Evolutionary conservation across 2,113 vertebrate genomes (phyloP).

Genomic region (Smithornis capensis): DNA sequence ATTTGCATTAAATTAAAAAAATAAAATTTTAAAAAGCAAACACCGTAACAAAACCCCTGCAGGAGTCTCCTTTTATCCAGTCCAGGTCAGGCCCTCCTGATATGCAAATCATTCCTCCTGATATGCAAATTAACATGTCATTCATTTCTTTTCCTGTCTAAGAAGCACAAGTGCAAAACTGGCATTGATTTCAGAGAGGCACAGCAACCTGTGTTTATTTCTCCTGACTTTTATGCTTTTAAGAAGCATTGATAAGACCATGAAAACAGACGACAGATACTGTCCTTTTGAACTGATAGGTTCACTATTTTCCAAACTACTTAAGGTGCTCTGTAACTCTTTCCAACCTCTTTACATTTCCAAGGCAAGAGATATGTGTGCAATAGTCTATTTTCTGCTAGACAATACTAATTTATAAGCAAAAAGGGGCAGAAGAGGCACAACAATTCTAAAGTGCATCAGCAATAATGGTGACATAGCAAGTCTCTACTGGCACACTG

Average conservation of each 20-base stretch:
- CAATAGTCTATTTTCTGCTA: background rate
- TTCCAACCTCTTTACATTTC: background rate
- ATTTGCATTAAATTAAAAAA: background rate
- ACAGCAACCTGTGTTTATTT: background rate
- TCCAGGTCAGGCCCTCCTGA: background rate
- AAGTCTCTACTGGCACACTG: background rate
- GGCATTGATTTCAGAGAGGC: background rate
- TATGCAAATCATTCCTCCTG: background rate
- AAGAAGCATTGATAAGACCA: background rate
- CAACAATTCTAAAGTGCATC: background rate
- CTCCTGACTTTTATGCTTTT: background rate
- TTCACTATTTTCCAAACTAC: background rate
- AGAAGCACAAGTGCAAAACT: background rate
- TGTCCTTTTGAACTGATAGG: background rate
- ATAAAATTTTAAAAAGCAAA: background rate
- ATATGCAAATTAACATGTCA: background rate
- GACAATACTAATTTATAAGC: background rate
- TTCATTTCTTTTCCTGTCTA: background rate
- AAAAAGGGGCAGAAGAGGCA: background rate
- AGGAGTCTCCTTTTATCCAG: background rate
- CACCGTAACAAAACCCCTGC: background rate
- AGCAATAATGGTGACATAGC: background rate
- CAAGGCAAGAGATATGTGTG: background rate
- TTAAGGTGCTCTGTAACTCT: background rate
- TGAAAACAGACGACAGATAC: background rate